These are phyloP conservation scores for Coleophora flavipennella DNA, from an alignment of 2,888 invertebrate genomes.

Conservation along the genomic window DNA sequence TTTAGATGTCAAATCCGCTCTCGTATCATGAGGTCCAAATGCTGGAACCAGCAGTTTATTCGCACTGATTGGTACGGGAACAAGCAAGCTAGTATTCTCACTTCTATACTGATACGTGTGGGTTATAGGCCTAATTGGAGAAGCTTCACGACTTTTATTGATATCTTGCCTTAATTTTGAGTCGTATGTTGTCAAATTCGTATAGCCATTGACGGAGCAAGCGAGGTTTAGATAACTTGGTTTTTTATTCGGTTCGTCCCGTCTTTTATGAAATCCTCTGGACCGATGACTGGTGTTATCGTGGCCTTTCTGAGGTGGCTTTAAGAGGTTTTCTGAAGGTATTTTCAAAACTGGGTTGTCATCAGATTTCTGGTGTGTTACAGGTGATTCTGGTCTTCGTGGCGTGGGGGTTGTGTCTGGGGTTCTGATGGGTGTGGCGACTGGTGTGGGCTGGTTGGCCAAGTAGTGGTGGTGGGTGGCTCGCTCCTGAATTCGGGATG, in stretches of 20 bases:
- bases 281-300: constrained; percentile 54
- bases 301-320: constrained; percentile 56
- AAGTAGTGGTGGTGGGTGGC: constrained; percentile 40
- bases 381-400: constrained; percentile 25
- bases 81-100: constrained; percentile 56
- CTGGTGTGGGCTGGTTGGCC: constrained; percentile 30
- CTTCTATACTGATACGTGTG: constrained; percentile 60
- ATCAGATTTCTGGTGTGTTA: constrained; percentile 32
- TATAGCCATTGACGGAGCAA: constrained; percentile 92
- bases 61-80: constrained; percentile 61
- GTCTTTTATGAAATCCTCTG: constrained; percentile 48
- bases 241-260: constrained; percentile 73
- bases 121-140: constrained; percentile 76
- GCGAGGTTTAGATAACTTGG: constrained; percentile 92
- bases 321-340: constrained; percentile 26
- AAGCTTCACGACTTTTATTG: constrained; percentile 80
- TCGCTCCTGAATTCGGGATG: constrained; percentile 73
- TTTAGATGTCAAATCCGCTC: constrained; percentile 58
- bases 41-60: constrained; percentile 73
- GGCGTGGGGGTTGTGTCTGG: constrained; percentile 41
- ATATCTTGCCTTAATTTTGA: constrained; percentile 83
- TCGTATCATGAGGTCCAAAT: constrained; percentile 62
- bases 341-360: constrained; percentile 18
- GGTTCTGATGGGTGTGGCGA: constrained; percentile 37
- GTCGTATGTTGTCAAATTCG: constrained; percentile 88